Evolutionary conservation across 2,888 invertebrate species (phyloP).

Genomic region (Baccha elongata): DNA sequence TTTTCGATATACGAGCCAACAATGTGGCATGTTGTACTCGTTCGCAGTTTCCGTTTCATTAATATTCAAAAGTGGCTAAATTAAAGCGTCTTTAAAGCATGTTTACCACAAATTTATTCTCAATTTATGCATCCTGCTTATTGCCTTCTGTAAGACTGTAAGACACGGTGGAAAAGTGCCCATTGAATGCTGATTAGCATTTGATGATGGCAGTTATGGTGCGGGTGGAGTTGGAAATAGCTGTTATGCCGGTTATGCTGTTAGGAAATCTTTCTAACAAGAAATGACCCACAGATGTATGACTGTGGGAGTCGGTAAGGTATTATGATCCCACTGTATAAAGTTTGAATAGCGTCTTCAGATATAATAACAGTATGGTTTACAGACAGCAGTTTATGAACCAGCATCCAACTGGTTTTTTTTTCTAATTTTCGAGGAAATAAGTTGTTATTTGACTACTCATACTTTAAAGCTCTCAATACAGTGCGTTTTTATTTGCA

Average conservation of each 20-base stretch:
- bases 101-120: conserved; percentile 72
- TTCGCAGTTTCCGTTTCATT: conserved; percentile 71
- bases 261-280: conserved; percentile 39
- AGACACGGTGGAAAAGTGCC: conserved; percentile 37
- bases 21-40: conserved; percentile 1
- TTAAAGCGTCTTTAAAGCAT: conserved; percentile 72
- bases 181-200: conserved; percentile 73
- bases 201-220: conserved; percentile 63
- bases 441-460: too few relatives aligned
- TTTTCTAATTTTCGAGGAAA: too few relatives aligned
- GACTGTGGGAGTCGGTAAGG: conserved; percentile 55
- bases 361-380: conserved; percentile 35
- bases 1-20: conserved; percentile 5
- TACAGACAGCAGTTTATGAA: too few relatives aligned
- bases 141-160: conserved; percentile 41
- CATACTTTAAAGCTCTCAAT: too few relatives aligned
- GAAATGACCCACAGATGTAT: conserved; percentile 62
- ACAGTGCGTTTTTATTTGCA: too few relatives aligned
- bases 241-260: conserved; percentile 5
- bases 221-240: conserved; percentile 7
- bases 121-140: conserved; percentile 73
- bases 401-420: too few relatives aligned
- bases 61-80: conserved; percentile 73
- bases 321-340: conserved; percentile 55
- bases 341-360: conserved; percentile 31